A percentile compares a stretch with the other conserved stretches of the same genome.
These are phyloP conservation scores for Drosophila kokeensis DNA, from an alignment of 2,888 invertebrate species.

Conservation along the genomic window DNA sequence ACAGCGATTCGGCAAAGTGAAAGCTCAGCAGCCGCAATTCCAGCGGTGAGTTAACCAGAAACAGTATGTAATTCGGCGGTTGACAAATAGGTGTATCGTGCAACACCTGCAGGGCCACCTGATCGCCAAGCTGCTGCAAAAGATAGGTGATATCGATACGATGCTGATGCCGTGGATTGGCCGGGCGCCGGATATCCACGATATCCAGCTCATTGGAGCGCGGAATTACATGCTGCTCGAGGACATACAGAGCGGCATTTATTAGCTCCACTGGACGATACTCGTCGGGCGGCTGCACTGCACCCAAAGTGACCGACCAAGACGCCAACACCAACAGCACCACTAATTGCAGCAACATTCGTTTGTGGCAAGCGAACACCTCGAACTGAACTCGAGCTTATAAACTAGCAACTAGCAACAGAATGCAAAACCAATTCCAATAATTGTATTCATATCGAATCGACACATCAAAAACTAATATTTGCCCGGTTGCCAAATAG, in stretches of 20 bases:
- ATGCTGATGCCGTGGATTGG: conserved; percentile 2
- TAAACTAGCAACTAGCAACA: conserved; percentile 8
- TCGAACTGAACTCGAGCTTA: conserved; percentile 1
- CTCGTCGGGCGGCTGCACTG: conserved; percentile 1
- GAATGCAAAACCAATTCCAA: conserved; percentile 11
- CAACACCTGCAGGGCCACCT: conserved; percentile 64
- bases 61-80: conserved; percentile 63
- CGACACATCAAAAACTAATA: background rate
- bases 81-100: conserved; percentile 48
- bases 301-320: background rate
- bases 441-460: conserved; percentile 13
- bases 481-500: background rate
- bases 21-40: conserved; percentile 66
- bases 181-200: conserved; percentile 49
- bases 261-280: conserved; percentile 34
- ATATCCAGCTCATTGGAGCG: conserved; percentile 64
- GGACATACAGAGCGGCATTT: conserved; percentile 55
- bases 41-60: conserved; percentile 67
- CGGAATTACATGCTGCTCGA: conserved; percentile 57
- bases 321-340: background rate
- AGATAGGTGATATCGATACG: conserved; percentile 51
- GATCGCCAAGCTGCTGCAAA: conserved; percentile 40
- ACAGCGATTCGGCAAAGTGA: conserved; percentile 46
- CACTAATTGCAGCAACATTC: conserved; percentile 23
- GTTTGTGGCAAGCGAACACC: conserved; percentile 14